Conservation (phyloP, 2,888 invertebrate species). For the Fissipunctia ypsillon region DNA sequence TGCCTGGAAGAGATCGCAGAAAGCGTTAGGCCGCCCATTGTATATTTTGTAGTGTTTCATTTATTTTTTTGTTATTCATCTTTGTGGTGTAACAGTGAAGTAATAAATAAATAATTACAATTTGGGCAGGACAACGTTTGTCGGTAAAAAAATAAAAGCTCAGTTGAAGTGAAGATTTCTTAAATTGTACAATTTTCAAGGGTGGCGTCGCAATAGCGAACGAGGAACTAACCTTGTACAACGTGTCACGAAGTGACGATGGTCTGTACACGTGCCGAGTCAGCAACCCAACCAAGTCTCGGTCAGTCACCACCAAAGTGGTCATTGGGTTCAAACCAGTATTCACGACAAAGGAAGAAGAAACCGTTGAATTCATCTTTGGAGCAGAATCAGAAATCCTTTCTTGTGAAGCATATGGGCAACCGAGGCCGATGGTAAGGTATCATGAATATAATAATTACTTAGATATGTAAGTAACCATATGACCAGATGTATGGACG, state of each 20-base stretch:
- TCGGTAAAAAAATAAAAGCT: neutral
- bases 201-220: slow-evolving; percentile 56
- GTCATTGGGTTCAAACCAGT: slow-evolving; percentile 73
- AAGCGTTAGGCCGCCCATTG: too few species aligned
- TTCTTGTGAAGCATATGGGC: slow-evolving; percentile 71
- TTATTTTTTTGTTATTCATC: too few species aligned
- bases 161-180: neutral
- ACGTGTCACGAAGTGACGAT: slow-evolving; percentile 65
- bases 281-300: slow-evolving; percentile 65
- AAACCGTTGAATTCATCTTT: slow-evolving; percentile 64
- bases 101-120: too few species aligned
- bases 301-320: slow-evolving; percentile 66
- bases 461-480: neutral
- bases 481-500: neutral
- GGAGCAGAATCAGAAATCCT: slow-evolving; percentile 58
- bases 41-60: too few species aligned
- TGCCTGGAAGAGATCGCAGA: too few species aligned
- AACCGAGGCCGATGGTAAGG: slow-evolving; percentile 73
- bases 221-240: slow-evolving; percentile 65
- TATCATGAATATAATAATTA: neutral
- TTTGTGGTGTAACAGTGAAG: too few species aligned
- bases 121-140: neutral
- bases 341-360: slow-evolving; percentile 66
- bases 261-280: slow-evolving; percentile 79
- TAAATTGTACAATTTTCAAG: slow-evolving; percentile 57